Evolutionary conservation across 2,888 invertebrate genomes (phyloP).

Genomic region (Scaptomyza polygonia): DNA sequence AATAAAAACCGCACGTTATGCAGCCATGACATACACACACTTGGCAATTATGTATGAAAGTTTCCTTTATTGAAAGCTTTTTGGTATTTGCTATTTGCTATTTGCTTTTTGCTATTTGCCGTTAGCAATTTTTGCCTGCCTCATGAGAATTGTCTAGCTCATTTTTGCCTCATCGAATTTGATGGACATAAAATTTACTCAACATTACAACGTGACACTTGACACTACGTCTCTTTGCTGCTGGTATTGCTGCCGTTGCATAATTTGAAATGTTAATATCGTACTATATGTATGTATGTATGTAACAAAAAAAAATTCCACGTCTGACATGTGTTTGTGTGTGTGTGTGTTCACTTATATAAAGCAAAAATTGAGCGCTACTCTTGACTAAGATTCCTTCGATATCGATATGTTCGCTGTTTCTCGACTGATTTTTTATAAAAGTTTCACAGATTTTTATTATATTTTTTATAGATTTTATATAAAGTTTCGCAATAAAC

Average conservation of each 20-base stretch:
- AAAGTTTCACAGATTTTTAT: too few species aligned
- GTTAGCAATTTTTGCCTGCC: slow-evolving; percentile 10
- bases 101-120: not conserved
- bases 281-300: slow-evolving; percentile 17
- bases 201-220: slow-evolving; percentile 66
- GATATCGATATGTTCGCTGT: too few species aligned
- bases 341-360: too few species aligned
- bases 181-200: slow-evolving; percentile 57
- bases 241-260: slow-evolving; percentile 23
- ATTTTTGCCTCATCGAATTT: slow-evolving; percentile 52
- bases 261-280: slow-evolving; percentile 42
- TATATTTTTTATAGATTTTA: too few species aligned
- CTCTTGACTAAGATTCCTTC: too few species aligned
- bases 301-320: too few species aligned
- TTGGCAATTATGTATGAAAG: slow-evolving; percentile 51
- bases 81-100: not conserved
- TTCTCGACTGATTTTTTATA: too few species aligned
- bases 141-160: slow-evolving; percentile 36
- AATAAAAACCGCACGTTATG: not conserved
- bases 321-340: too few species aligned
- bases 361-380: too few species aligned
- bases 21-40: slow-evolving; percentile 21
- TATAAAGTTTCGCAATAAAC: too few species aligned
- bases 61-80: slow-evolving; percentile 41
- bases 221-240: slow-evolving; percentile 7